Evolutionary conservation across 2,797 vertebrate genomes (phyloP).

Genomic region (Oreonectes daqikongensis): DNA sequence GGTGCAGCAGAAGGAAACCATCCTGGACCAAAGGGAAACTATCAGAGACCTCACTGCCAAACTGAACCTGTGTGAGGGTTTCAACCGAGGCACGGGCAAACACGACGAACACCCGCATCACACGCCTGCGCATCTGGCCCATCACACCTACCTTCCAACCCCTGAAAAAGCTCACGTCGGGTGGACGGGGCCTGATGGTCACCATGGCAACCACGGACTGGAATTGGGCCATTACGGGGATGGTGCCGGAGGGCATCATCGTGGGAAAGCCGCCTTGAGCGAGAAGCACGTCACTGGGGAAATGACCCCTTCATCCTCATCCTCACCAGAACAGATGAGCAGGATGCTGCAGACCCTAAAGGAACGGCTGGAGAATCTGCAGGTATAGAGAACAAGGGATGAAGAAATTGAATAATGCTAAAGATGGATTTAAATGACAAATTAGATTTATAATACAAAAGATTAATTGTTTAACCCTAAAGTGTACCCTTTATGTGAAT

Average conservation of each 20-base stretch:
- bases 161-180: conserved; percentile 59
- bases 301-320: conserved; percentile 66
- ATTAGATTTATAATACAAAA: too few species aligned
- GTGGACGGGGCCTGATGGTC: conserved; percentile 52
- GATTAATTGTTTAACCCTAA: too few species aligned
- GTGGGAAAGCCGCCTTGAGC: conserved; percentile 64
- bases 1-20: conserved; percentile 74
- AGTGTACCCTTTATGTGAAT: too few species aligned
- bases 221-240: conserved; percentile 60
- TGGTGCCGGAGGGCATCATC: conserved; percentile 45
- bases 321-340: conserved; percentile 77
- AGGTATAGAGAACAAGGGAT: conserved; percentile 61
- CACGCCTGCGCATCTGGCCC: conserved; percentile 45
- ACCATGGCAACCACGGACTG: conserved; percentile 62
- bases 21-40: conserved; percentile 73
- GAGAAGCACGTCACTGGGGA: conserved; percentile 69
- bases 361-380: conserved; percentile 70
- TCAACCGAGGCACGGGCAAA: conserved; percentile 53
- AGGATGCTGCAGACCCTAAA: conserved; percentile 71
- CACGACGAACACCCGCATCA: conserved; percentile 65
- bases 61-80: conserved; percentile 70
- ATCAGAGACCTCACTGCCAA: conserved; percentile 74
- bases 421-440: not conserved
- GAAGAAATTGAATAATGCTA: not conserved
- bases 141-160: conserved; percentile 45